These are phyloP conservation scores for Stenurella melanura DNA, from an alignment of 2,888 invertebrate species.

Conservation along the genomic window DNA sequence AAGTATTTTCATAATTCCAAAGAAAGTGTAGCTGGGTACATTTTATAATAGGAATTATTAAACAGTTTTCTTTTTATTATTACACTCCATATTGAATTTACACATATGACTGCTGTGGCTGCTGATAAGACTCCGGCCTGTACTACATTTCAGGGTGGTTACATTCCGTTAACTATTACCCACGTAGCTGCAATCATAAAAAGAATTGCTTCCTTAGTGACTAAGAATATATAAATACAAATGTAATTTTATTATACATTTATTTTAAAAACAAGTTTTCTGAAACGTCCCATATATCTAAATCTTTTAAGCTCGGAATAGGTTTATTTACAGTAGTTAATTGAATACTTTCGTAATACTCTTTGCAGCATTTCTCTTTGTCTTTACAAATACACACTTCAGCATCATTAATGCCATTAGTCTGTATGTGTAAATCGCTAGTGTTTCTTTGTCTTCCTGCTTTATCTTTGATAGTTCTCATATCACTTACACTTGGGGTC, in stretches of 20 bases:
- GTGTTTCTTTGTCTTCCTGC: conserved; percentile 57
- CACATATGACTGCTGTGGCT: too few relatives aligned
- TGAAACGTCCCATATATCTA: conserved; percentile 82
- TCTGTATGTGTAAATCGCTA: conserved; percentile 69
- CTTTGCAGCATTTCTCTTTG: conserved; percentile 73
- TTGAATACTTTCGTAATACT: conserved; percentile 65
- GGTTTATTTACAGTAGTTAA: conserved; percentile 68
- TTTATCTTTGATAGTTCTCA: conserved; percentile 79
- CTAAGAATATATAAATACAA: not conserved
- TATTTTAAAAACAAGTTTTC: conserved; percentile 75
- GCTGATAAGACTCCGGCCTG: too few relatives aligned
- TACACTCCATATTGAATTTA: too few relatives aligned
- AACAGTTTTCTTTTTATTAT: too few relatives aligned
- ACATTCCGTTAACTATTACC: too few relatives aligned
- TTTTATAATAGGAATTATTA: too few relatives aligned
- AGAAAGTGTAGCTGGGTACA: too few relatives aligned
- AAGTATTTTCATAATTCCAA: too few relatives aligned
- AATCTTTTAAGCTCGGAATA: conserved; percentile 80
- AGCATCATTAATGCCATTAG: conserved; percentile 38
- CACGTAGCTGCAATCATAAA: too few relatives aligned
- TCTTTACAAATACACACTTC: conserved; percentile 74
- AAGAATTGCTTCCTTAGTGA: too few relatives aligned
- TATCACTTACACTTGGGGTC: conserved; percentile 81
- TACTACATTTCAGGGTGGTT: too few relatives aligned
- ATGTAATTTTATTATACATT: conserved; percentile 5